Conservation (phyloP, 1,140 invertebrate species). For the Brachystomella parvula region DNA sequence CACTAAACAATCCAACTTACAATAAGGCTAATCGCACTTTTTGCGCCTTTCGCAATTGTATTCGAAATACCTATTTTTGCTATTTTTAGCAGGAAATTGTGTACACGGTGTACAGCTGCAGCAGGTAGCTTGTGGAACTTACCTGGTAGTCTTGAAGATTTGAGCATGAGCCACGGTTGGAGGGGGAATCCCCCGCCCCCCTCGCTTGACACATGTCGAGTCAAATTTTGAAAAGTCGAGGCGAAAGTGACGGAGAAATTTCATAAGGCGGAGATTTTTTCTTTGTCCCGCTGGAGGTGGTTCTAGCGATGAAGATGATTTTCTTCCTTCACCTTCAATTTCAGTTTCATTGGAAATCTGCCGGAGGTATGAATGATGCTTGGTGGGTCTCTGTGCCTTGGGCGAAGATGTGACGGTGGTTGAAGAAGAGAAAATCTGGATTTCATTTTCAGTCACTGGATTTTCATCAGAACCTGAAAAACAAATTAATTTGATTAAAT, state of each 20-base stretch:
- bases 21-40: too few species aligned
- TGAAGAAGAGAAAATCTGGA: slow-evolving; percentile 27
- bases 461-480: slow-evolving; percentile 23
- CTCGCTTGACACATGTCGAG: slow-evolving; percentile 33
- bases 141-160: slow-evolving; percentile 32
- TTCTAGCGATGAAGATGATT: slow-evolving; percentile 10
- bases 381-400: background rate
- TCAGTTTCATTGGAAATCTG: background rate
- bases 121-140: background rate
- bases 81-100: background rate
- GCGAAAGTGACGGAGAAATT: slow-evolving; percentile 37
- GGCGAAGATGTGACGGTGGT: slow-evolving; percentile 12
- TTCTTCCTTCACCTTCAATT: slow-evolving; percentile 6
- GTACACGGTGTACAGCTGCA: background rate
- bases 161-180: slow-evolving; percentile 33
- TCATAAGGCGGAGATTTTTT: slow-evolving; percentile 33
- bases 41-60: too few species aligned
- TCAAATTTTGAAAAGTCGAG: slow-evolving; percentile 38
- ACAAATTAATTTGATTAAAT: background rate
- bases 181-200: slow-evolving; percentile 27
- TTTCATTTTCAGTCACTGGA: slow-evolving; percentile 33
- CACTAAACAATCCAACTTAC: too few species aligned
- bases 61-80: too few species aligned
- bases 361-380: background rate
- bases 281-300: background rate